These are phyloP conservation scores for Monodelphis domestica DNA, from an alignment of 2,797 vertebrate genomes.

Conservation along the genomic window DNA sequence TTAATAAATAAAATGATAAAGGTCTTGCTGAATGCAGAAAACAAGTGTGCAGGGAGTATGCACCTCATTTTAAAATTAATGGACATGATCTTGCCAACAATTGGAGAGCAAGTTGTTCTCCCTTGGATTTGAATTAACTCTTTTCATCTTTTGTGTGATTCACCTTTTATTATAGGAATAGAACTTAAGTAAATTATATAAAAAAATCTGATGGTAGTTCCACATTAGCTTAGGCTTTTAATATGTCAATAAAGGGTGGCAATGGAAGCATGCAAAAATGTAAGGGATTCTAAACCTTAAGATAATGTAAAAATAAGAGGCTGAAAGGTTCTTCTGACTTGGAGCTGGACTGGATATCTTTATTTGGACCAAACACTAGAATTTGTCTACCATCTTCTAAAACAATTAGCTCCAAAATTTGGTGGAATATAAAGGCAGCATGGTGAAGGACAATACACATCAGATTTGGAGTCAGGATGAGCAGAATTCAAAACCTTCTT, in stretches of 20 bases:
- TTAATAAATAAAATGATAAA: slow-evolving; percentile 6
- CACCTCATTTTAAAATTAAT: background rate
- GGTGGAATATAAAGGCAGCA: background rate
- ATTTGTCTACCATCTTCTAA: background rate
- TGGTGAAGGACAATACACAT: background rate
- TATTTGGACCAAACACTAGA: background rate
- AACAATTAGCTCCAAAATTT: background rate
- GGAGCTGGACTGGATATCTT: background rate
- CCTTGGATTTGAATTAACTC: background rate
- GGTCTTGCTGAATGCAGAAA: background rate
- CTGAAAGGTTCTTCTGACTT: background rate
- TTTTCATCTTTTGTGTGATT: background rate
- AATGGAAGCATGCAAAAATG: background rate
- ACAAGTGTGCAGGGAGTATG: background rate
- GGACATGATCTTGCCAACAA: background rate
- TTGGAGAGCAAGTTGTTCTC: background rate
- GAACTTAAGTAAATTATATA: background rate
- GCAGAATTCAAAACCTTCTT: background rate
- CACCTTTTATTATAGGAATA: background rate
- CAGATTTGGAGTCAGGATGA: background rate
- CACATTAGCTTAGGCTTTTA: background rate
- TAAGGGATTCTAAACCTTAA: background rate
- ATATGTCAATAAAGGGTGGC: background rate
- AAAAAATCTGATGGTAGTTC: background rate
- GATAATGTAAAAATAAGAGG: background rate